A percentile compares a stretch with the other conserved stretches of the same genome.
These are phyloP conservation scores for Pristionchus maxplancki DNA, from an alignment of 2,888 invertebrate species.

Conservation along the genomic window DNA sequence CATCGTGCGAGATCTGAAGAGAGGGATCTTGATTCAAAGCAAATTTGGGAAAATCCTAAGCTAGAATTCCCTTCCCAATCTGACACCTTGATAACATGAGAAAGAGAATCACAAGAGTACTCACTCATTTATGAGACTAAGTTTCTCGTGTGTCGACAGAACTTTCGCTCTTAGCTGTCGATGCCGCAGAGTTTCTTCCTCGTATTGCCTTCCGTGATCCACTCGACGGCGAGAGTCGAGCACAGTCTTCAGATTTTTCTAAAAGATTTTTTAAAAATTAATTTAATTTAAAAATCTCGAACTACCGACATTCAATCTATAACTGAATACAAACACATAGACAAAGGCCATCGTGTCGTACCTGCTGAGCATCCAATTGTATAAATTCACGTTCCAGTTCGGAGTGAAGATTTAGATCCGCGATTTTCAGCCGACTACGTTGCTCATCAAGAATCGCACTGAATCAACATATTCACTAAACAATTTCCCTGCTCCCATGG, in stretches of 20 bases:
- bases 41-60: too few relatives aligned
- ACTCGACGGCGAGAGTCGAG: slow-evolving; percentile 60
- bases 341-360: too few relatives aligned
- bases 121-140: slow-evolving; percentile 39
- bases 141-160: slow-evolving; percentile 61
- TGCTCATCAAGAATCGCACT: slow-evolving; percentile 49
- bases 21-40: too few relatives aligned
- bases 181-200: slow-evolving; percentile 61
- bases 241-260: slow-evolving; percentile 61
- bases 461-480: neutral
- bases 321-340: neutral
- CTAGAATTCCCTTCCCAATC: too few relatives aligned
- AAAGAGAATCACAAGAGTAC: too few relatives aligned
- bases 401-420: slow-evolving; percentile 56
- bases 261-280: too few relatives aligned
- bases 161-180: slow-evolving; percentile 63
- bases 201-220: slow-evolving; percentile 64
- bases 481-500: too few relatives aligned
- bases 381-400: slow-evolving; percentile 61
- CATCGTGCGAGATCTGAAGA: slow-evolving; percentile 43
- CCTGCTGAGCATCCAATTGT: slow-evolving; percentile 64
- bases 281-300: neutral
- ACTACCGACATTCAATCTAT: neutral
- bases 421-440: slow-evolving; percentile 12
- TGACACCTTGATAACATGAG: neutral